phyloP scores from a whole-genome alignment of 1,140 invertebrate species.

The Drosophila watanabei region DNA sequence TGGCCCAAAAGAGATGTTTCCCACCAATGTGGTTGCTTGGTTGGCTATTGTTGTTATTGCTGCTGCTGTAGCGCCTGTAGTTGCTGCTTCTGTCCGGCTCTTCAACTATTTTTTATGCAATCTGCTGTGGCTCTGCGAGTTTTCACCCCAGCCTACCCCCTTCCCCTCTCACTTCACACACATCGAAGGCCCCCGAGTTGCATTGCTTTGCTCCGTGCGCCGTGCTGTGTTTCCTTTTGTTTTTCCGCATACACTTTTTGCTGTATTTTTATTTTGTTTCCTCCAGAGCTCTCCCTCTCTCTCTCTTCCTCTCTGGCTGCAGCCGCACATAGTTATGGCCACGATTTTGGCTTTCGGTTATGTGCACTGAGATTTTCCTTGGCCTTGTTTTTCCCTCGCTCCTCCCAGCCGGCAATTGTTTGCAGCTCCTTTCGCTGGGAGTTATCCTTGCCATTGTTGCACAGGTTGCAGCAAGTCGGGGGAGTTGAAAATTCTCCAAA shows the following conservation, averaged over 20 bases:
- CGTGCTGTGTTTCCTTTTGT: conserved; percentile 43
- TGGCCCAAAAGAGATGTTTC: conserved; percentile 63
- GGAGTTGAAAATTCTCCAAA: conserved; percentile 67
- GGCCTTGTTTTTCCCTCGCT: conserved; percentile 26
- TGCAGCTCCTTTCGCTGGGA: conserved; percentile 3
- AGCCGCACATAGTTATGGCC: conserved; percentile 82
- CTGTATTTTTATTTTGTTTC: conserved; percentile 66
- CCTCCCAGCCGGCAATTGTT: conserved; percentile 19
- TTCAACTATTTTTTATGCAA: conserved; percentile 81
- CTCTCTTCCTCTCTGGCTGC: conserved; percentile 1
- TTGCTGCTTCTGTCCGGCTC: conserved; percentile 41
- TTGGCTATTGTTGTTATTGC: conserved; percentile 52
- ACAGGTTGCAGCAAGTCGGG: conserved; percentile 27
- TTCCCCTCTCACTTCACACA: conserved; percentile 6
- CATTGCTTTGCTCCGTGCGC: conserved; percentile 39
- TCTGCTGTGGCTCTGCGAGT: conserved; percentile 57
- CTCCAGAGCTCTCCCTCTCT: conserved; percentile 10
- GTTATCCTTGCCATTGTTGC: conserved; percentile 37
- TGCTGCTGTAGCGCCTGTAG: conserved; percentile 5
- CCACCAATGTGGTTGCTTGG: conserved; percentile 76
- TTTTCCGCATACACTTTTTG: conserved; percentile 35
- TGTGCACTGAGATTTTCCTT: conserved; percentile 73
- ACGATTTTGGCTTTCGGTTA: conserved; percentile 77
- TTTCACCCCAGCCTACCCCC: background rate
- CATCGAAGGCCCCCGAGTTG: conserved; percentile 40